Evolutionary conservation across 1,140 invertebrate genomes (phyloP).

Genomic region (Pachyrhynchus sulphureomaculatus): DNA sequence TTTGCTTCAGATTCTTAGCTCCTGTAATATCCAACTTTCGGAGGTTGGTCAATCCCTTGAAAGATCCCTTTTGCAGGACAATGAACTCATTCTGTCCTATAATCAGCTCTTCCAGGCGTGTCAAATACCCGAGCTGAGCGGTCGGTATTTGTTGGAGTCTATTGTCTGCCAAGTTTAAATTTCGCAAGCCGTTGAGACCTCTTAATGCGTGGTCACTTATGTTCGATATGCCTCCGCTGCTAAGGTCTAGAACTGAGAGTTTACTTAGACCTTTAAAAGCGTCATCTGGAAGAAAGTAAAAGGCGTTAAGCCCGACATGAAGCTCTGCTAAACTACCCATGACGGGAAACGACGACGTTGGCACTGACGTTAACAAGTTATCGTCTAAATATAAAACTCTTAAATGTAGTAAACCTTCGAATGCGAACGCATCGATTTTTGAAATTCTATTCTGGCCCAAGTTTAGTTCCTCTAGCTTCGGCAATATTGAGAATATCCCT

Average conservation of each 20-base stretch:
- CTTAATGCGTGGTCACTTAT: constrained; percentile 74
- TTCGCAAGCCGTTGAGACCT: constrained; percentile 71
- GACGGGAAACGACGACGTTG: constrained; percentile 68
- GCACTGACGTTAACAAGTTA: constrained; percentile 76
- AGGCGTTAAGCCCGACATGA: constrained; percentile 80
- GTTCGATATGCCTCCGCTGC: constrained; percentile 74
- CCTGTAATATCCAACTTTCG: constrained; percentile 75
- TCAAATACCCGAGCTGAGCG: constrained; percentile 66
- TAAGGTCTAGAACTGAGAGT: constrained; percentile 74
- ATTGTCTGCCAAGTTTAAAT: constrained; percentile 77
- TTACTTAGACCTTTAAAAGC: constrained; percentile 74
- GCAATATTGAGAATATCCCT: constrained; percentile 72
- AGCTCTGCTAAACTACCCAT: constrained; percentile 77
- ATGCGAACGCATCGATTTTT: constrained; percentile 74
- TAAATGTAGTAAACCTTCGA: constrained; percentile 73
- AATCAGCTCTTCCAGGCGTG: constrained; percentile 74
- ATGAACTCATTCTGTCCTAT: constrained; percentile 82
- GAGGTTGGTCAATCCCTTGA: constrained; percentile 74
- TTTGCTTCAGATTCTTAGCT: constrained; percentile 65
- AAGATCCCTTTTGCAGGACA: constrained; percentile 66
- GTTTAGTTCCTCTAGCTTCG: constrained; percentile 80
- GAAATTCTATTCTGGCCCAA: constrained; percentile 84
- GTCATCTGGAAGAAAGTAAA: constrained; percentile 70
- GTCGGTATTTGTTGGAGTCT: constrained; percentile 73
- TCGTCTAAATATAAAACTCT: constrained; percentile 81